Evolutionary conservation across 2,888 invertebrate species (phyloP).

Genomic region (Mactromeris polynyma): DNA sequence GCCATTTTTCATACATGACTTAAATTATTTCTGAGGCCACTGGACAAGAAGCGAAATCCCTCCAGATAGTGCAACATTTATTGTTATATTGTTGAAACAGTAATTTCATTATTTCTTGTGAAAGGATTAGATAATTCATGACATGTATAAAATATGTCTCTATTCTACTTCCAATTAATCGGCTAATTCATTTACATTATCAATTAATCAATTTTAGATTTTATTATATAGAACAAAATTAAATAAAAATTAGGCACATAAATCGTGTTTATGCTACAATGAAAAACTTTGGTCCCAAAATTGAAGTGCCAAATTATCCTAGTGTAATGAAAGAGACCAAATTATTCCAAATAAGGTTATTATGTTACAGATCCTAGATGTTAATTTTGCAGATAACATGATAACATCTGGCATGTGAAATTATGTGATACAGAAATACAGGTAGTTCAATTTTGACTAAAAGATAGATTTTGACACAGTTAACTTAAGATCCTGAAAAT

Average conservation of each 20-base stretch:
- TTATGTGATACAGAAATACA: not conserved
- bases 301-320: conserved; percentile 3
- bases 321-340: not conserved
- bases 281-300: not conserved
- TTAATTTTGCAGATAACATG: not conserved
- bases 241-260: not conserved
- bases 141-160: conserved; percentile 1
- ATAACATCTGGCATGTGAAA: not conserved
- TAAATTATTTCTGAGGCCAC: conserved; percentile 15
- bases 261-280: not conserved
- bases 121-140: not conserved
- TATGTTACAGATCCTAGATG: not conserved
- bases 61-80: not conserved
- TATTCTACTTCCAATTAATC: not conserved
- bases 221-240: not conserved
- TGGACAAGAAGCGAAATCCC: not conserved
- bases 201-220: not conserved
- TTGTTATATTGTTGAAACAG: not conserved
- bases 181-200: not conserved
- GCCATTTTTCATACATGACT: conserved; percentile 2
- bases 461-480: too few relatives aligned
- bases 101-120: not conserved
- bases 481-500: too few relatives aligned
- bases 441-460: too few relatives aligned
- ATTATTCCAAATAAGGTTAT: not conserved